Evolutionary conservation across 2,113 vertebrate genomes (phyloP).

Genomic region (Forbesichthys papilliferus): DNA sequence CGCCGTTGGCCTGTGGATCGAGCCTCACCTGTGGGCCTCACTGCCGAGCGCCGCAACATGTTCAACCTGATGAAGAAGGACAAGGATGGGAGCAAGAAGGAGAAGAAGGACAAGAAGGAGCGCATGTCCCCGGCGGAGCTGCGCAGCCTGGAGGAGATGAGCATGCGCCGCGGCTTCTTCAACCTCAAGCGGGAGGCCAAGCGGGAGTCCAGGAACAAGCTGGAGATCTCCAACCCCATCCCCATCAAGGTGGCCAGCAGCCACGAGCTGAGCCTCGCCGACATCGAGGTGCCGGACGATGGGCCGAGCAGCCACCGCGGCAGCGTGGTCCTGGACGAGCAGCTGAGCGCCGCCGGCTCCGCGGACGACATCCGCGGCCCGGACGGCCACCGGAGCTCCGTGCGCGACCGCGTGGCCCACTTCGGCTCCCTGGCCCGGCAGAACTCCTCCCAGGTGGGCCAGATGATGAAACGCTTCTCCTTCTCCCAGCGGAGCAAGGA

Average conservation of each 20-base stretch:
- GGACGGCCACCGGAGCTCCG: slow-evolving; percentile 81
- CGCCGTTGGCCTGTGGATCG: slow-evolving; percentile 21
- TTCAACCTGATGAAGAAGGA: slow-evolving; percentile 92
- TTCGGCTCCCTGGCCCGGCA: slow-evolving; percentile 89
- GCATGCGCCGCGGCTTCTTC: slow-evolving; percentile 91
- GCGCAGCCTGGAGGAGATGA: slow-evolving; percentile 94
- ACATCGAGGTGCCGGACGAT: slow-evolving; percentile 81
- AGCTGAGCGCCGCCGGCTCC: slow-evolving; percentile 87
- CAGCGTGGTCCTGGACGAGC: slow-evolving; percentile 86
- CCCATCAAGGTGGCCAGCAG: slow-evolving; percentile 92
- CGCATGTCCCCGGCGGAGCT: slow-evolving; percentile 93
- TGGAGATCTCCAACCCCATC: slow-evolving; percentile 95
- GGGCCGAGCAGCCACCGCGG: slow-evolving; percentile 79
- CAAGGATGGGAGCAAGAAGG: slow-evolving; percentile 85
- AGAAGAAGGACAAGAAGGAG: slow-evolving; percentile 94
- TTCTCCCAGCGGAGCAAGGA: slow-evolving; percentile 93
- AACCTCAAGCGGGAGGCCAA: slow-evolving; percentile 90
- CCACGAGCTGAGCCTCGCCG: slow-evolving; percentile 87
- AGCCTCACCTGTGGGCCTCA: slow-evolving; percentile 25
- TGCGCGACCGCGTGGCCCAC: slow-evolving; percentile 87
- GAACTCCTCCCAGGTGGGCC: slow-evolving; percentile 84
- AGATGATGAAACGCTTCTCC: slow-evolving; percentile 88
- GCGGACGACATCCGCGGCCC: slow-evolving; percentile 83
- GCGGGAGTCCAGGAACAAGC: slow-evolving; percentile 83
- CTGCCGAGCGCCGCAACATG: slow-evolving; percentile 54